phyloP scores from a whole-genome alignment of 2,797 vertebrate species.

The Xerus rutilus region DNA sequence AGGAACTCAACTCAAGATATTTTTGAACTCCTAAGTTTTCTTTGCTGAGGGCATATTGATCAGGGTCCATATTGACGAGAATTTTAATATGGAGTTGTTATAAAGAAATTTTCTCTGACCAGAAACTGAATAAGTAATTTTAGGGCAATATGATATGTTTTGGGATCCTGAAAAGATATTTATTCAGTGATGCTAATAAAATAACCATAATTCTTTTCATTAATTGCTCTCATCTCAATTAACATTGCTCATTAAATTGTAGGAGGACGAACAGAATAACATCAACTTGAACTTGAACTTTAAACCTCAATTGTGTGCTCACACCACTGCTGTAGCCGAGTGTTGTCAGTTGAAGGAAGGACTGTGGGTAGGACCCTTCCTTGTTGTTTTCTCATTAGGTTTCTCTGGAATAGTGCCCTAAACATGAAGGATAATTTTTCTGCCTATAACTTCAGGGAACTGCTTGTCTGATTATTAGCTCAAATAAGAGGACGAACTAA shows the following conservation, averaged over 20 bases:
- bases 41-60: not conserved
- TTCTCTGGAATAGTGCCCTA: slow-evolving; percentile 7
- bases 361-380: not conserved
- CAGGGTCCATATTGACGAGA: not conserved
- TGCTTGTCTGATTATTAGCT: slow-evolving; percentile 63
- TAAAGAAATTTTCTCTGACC: not conserved
- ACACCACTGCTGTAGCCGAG: not conserved
- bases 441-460: not conserved
- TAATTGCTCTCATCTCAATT: not conserved
- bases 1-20: not conserved
- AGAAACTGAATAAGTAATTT: slow-evolving; percentile 50
- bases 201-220: slow-evolving; percentile 27
- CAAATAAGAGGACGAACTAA: slow-evolving; percentile 23
- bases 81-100: not conserved
- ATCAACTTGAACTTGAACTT: not conserved
- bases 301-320: not conserved
- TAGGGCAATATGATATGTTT: not conserved
- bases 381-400: not conserved
- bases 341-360: not conserved
- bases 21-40: not conserved
- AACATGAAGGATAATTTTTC: slow-evolving; percentile 42
- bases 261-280: not conserved
- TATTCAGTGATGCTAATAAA: slow-evolving; percentile 47
- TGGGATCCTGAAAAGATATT: slow-evolving; percentile 10
- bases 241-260: not conserved